Base-by-base conservation (phyloP, 2,113 vertebrate genomes). In the Sinocyclocheilus grahami region DNA sequence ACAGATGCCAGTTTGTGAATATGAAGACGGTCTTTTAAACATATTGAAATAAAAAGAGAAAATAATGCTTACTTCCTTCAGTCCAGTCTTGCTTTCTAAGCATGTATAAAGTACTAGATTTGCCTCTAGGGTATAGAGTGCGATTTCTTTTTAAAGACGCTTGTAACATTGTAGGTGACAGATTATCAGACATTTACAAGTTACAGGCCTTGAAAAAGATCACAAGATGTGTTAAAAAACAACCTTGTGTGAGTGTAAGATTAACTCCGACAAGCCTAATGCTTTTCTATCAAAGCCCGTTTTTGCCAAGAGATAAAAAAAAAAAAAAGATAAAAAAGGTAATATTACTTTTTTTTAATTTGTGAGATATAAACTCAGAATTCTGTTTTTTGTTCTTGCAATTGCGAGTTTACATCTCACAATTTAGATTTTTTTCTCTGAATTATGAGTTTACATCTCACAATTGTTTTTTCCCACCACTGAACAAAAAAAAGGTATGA, bases 161-260 rank as follows among this genome's bases (percentile, higher is more conserved):
- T 8, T 69, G 58, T 24, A 8, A 39, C 27, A 46, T 85, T 20
- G 42, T 20, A 2, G 11, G 5, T 37, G 37, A 63, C 53, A 76
- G 48, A 18, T 69, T 82, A 60, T 60, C 30, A 75, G 46, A 67
- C 48, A 24, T 84, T 88, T 88, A 63, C n/a, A 77, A 85, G 86
- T 84, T 67, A 79, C 82, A 69, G 37, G 33, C 30, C 58, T 51
- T 60, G 4, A 82, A 78, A 88, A 86, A 37, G 51, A 76, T 88
- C 89, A 87, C 87, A 86, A 86, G 87, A 74, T 78, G 33, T 78
- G 87, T 88, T 90, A 82, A 88, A 85, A 83, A 85, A 6, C 78
- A 76, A 86, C 78, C 27, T 51, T n/a, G 37, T 72, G n/a, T 62
- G 4, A 39, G 77, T 86, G 24, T 78, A 85, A 58, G 24, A 90